Evolutionary conservation across 2,888 invertebrate species (phyloP).

Genomic region (Euplagia quadripunctaria): DNA sequence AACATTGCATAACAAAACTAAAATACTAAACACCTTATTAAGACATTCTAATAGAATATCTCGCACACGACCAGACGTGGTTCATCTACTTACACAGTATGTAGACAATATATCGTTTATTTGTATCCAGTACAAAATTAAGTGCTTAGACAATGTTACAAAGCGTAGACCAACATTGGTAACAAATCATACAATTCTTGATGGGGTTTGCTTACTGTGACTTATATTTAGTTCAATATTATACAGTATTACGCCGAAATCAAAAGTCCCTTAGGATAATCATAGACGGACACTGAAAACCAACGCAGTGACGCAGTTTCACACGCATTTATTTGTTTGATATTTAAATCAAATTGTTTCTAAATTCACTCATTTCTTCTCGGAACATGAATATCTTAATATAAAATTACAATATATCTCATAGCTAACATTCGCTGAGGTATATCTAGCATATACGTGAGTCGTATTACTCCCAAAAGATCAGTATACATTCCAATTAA

Average conservation of each 20-base stretch:
- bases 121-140: slow-evolving; percentile 23
- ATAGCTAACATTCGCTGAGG: slow-evolving; percentile 52
- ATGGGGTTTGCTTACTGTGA: slow-evolving; percentile 26
- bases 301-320: slow-evolving; percentile 39
- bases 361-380: slow-evolving; percentile 33
- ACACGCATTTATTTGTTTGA: slow-evolving; percentile 23
- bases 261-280: slow-evolving; percentile 25
- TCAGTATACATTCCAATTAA: slow-evolving; percentile 68
- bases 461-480: slow-evolving; percentile 35
- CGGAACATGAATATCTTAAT: slow-evolving; percentile 49
- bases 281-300: slow-evolving; percentile 45
- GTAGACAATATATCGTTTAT: slow-evolving; percentile 30
- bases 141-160: slow-evolving; percentile 25
- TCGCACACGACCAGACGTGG: slow-evolving; percentile 30
- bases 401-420: slow-evolving; percentile 53
- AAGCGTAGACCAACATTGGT: slow-evolving; percentile 25
- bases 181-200: slow-evolving; percentile 18
- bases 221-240: slow-evolving; percentile 20
- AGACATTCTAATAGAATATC: slow-evolving; percentile 20
- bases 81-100: slow-evolving; percentile 45
- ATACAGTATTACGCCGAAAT: slow-evolving; percentile 18
- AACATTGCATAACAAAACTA: slow-evolving; percentile 24
- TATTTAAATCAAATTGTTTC: slow-evolving; percentile 41
- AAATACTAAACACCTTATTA: slow-evolving; percentile 18
- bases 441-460: slow-evolving; percentile 52